Conservation (phyloP, 2,888 invertebrate species). For the Cinara cedri region DNA sequence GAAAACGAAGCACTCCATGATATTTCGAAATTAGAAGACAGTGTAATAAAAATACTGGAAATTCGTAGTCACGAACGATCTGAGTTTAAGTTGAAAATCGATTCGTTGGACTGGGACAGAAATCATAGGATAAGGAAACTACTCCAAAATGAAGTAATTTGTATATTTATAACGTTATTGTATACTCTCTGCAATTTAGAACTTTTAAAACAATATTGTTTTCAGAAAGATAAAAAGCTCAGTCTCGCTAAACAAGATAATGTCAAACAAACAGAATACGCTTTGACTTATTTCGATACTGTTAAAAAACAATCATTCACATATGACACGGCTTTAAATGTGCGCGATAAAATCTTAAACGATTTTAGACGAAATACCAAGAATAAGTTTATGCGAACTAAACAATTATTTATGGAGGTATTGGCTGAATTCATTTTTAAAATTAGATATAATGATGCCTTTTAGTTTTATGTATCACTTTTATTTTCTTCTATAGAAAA, state of each 20-base stretch:
- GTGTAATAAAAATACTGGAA: not conserved
- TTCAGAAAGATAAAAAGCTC: slow-evolving; percentile 47
- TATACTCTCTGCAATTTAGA: not conserved
- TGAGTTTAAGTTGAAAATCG: slow-evolving; percentile 16
- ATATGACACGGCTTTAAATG: not conserved
- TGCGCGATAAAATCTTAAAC: slow-evolving; percentile 22
- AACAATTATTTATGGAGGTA: slow-evolving; percentile 18
- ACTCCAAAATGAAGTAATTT: slow-evolving; percentile 30
- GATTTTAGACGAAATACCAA: slow-evolving; percentile 18
- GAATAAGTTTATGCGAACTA: slow-evolving; percentile 11
- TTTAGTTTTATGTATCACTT: not conserved
- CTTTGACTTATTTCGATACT: not conserved
- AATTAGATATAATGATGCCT: not conserved
- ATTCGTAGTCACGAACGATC: slow-evolving; percentile 4
- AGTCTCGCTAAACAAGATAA: slow-evolving; percentile 12
- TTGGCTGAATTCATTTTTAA: not conserved
- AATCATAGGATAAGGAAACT: slow-evolving; percentile 26
- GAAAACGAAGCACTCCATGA: slow-evolving; percentile 7
- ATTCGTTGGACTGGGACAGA: slow-evolving; percentile 44
- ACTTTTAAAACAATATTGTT: not conserved
- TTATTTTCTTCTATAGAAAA: not conserved
- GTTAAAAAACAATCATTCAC: not conserved
- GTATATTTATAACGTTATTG: not conserved
- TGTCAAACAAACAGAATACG: not conserved
- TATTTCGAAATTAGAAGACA: slow-evolving; percentile 9